These are phyloP conservation scores for Agonopterix arenella DNA, from an alignment of 2,888 invertebrate species.

Conservation along the genomic window DNA sequence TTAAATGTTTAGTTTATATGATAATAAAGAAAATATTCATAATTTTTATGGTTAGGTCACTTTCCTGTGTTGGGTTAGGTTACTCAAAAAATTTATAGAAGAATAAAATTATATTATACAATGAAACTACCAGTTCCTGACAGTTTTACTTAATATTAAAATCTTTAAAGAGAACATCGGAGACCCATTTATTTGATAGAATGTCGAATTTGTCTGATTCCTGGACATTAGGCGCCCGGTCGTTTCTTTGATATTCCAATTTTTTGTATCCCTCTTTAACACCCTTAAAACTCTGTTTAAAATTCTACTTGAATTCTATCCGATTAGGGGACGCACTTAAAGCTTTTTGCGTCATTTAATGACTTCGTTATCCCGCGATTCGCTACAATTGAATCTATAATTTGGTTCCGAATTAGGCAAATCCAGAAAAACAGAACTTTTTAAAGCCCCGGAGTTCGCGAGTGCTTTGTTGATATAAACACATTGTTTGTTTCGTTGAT, in stretches of 20 bases:
- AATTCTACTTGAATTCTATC: constrained; percentile 34
- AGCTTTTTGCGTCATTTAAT: constrained; percentile 43
- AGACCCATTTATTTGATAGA: too few relatives aligned
- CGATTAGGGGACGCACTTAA: constrained; percentile 47
- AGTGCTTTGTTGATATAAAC: not conserved
- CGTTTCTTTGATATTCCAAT: not conserved
- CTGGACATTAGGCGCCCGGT: too few relatives aligned
- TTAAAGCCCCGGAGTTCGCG: not conserved
- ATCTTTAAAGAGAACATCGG: too few relatives aligned
- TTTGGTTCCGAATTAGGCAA: constrained; percentile 10
- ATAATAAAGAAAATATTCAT: too few relatives aligned
- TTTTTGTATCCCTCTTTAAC: not conserved
- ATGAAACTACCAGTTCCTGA: too few relatives aligned
- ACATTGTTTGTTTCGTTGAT: not conserved
- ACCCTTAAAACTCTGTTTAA: constrained; percentile 38
- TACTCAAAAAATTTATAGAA: too few relatives aligned
- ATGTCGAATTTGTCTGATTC: too few relatives aligned
- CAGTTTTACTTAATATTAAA: too few relatives aligned
- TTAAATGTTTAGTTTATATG: too few relatives aligned
- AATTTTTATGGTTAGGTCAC: too few relatives aligned
- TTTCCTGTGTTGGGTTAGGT: too few relatives aligned
- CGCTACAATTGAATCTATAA: constrained; percentile 29
- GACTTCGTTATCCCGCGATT: constrained; percentile 41
- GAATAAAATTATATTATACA: too few relatives aligned
- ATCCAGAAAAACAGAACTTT: not conserved